Base-by-base conservation (phyloP, 1,140 invertebrate genomes). In the Pseudomyrmex cubaensis region DNA sequence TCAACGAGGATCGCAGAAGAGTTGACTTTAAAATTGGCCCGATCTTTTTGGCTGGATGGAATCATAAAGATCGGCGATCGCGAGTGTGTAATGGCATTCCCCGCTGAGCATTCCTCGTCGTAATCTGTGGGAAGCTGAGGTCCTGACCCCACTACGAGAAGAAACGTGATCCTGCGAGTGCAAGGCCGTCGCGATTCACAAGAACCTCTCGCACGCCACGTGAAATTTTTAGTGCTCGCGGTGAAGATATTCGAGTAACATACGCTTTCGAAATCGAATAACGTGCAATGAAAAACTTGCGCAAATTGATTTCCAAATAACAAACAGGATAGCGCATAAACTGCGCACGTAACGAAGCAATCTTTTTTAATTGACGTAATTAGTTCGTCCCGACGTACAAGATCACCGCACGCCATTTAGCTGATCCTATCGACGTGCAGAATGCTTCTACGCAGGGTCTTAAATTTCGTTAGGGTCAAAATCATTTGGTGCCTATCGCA, bases 61-160 rank as follows among this genome's bases (percentile, higher is more conserved):
- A 91, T 90, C 90, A 86, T 90, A 90, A 91, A 91, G 87, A 90
- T 90, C 84, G 72, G 69, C 77, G 83, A 86, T 90, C 85, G 85
- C 77, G 83, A 91, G 82, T 89, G 82, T 89, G 85, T 90, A 89
- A 90, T 91, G 87, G 90, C 82, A 85, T 83, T 89, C 85, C 88
- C 90, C 44, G 90, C 88, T 89, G 90, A 77, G 90, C 85, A 86
- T 73, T 75, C 76, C 85, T 83, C 82, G 73, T 85, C 86, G 89
- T 89, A 89, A 90, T 90, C 84, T 85, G 82, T 76, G 83, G 82
- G 78, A 88, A 90, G 86, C 84, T 66, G 82, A 63, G 86, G 83
- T 89, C 83, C 59, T 77, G 86, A 89, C 78, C 87, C 48, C 67
- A 83, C 77, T 84, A 83, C 64, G 80, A 35, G 35, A 70, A 54